These are phyloP conservation scores for Deilephila elpenor DNA, from an alignment of 2,888 invertebrate genomes.

Conservation along the genomic window DNA sequence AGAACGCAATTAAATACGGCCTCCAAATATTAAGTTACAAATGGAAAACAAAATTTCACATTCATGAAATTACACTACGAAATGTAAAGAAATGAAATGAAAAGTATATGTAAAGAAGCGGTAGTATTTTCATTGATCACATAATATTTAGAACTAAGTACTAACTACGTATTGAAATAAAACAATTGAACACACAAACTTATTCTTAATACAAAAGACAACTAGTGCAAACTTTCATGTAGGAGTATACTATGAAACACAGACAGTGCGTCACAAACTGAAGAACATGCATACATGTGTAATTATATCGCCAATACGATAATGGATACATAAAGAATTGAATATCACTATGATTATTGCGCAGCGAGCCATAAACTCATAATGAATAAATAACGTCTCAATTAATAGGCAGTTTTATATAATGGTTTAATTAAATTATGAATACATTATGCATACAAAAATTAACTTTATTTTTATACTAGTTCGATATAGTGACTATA, in stretches of 20 bases:
- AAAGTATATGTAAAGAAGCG: no score
- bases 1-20: no score
- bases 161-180: no score
- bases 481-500: no score
- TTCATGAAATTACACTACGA: no score
- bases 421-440: not conserved
- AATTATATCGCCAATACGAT: not conserved
- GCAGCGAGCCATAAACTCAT: slow-evolving; percentile 1
- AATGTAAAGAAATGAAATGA: no score
- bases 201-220: not conserved
- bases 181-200: no score
- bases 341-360: not conserved
- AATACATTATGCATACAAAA: not conserved
- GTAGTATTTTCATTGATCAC: no score
- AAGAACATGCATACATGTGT: not conserved
- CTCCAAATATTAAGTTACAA: no score
- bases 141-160: no score
- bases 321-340: slow-evolving; percentile 2
- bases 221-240: not conserved
- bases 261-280: not conserved
- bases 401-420: not conserved
- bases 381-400: not conserved
- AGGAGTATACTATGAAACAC: not conserved
- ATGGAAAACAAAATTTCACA: no score
- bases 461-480: no score